Conservation (phyloP, 2,113 vertebrate species). For the Malurus melanocephalus region DNA sequence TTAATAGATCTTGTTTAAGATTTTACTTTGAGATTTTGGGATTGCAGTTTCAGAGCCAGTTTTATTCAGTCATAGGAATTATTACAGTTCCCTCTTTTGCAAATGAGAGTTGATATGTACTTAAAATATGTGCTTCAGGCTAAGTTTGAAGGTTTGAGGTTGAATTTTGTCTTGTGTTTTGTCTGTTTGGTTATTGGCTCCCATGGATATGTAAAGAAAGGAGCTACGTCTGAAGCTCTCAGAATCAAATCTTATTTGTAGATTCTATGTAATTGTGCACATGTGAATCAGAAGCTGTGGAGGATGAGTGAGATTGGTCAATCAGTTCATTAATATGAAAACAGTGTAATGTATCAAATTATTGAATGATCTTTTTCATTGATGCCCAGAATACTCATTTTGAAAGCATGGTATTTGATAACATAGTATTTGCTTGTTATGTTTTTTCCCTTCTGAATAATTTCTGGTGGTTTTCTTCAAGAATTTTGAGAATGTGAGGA, state of each 20-base stretch:
- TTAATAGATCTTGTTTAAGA: not conserved
- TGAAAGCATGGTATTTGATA: not conserved
- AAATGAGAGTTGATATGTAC: not conserved
- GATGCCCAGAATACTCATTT: not conserved
- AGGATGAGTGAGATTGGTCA: not conserved
- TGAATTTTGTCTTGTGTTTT: not conserved
- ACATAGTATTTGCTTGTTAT: not conserved
- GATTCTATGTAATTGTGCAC: not conserved
- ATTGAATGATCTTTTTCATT: not conserved
- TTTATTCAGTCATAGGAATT: not conserved
- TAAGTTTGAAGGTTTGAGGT: not conserved
- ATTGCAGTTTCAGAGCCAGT: not conserved
- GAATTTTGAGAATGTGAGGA: not conserved
- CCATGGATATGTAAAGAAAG: not conserved
- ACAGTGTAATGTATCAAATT: not conserved
- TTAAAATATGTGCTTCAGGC: not conserved
- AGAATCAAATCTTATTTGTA: not conserved
- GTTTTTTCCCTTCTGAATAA: not conserved
- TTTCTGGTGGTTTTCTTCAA: not conserved
- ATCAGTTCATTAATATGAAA: not conserved
- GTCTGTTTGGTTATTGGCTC: not conserved
- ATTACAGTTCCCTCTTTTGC: not conserved
- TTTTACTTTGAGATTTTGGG: not conserved
- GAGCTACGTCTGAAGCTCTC: not conserved
- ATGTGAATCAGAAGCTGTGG: not conserved